Evolutionary conservation across 2,888 invertebrate genomes (phyloP), one percentile per base, ranked within the genome.

Genomic region (Zhengitettix transpicula): DNA sequence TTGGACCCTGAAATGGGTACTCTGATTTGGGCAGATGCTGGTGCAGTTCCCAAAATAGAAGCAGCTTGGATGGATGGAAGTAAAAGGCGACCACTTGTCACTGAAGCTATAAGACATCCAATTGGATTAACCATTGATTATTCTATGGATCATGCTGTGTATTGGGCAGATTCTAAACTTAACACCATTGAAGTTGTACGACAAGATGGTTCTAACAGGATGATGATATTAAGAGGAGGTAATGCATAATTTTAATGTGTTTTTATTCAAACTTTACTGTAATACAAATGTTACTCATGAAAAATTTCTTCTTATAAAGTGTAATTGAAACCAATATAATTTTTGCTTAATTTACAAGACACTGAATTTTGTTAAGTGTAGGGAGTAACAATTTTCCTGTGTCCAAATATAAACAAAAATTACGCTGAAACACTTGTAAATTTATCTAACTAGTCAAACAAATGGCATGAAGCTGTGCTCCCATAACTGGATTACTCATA

Each of bases 51-150:
- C 0, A 97, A 95, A 73, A 94, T 99, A 63, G 97, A 97, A 72
- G 82, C 86, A 7, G 83, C 94, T 1, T 97, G 96, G 93, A 92
- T 98, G 94, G 97, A 96, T 69, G 98, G 98, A 0, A 88, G 87
- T 0, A 88, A 91, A 70, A 80, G 95, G 2, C 78, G 85, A 58
- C 83, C 87, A 0, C 72, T 99, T 3, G 85, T 95, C 10, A 83
- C 85, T 0, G 90, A 90, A 62, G 81, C 82, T 62, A 81, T 98
- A 40, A 80, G 90, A 40, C 87, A 89, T 68, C 98, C 98, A 0
- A 83, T 91, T 0, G 94, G 95, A 0, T 72, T 99, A 11, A 82
- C 94, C 0, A 85, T 99, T 56, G 99, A 99, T 70, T 89, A 87
- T 68, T 81, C 85, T 0, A 91, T 91, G 83, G 87, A 88, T 62